Base-by-base conservation (phyloP, 1,140 invertebrate genomes). In the Copidosoma floridanum region DNA sequence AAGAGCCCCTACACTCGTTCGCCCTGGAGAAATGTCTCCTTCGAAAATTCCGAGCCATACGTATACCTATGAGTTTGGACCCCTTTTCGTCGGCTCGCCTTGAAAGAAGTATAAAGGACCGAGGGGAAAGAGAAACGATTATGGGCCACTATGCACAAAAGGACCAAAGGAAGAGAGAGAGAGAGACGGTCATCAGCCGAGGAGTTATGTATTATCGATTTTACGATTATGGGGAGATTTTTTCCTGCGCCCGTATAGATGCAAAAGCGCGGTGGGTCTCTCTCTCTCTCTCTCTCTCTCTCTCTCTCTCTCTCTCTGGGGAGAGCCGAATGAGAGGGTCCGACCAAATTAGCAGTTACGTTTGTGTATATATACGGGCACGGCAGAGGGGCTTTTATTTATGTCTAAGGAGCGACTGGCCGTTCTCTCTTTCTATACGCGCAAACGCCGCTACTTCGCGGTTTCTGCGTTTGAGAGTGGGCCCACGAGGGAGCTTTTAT, bases 161-260 rank as follows among this genome's bases (percentile, higher is more conserved):
- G n/a, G 23, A 44, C 18, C 21, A 23, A 32, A 20, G 26, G 35
- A 11, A 26, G 8, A 14, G 3, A 47, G 24, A 16, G 29, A n/a
- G 2, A 47, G 3, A 32, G 46, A n/a, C n/a, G 26, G 1, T 40
- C 4, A 16, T 12, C 29, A 50, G 7, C 18, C 35, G 35, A 27
- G 43, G 56, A 51, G 56, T 58, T 58, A 46, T 56, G 37, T 56
- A 47, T 56, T 56, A 56, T 56, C 54, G 43, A 32, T 47, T 56
- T 56, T 56, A 56, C 54, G 54, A 56, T 56, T 47, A 47, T 35
- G 53, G 27, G 53, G 18, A 55, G 43, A 29, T 44, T 27, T 50
- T 52, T 52, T 18, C 44, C 20, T 35, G n/a, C 40, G 21, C 20
- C 6, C 38, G 27, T 1, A 50, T 37, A 2, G 12, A 18, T 16